These are phyloP conservation scores for Paramormyrops hopkinsi DNA, from an alignment of 2,797 vertebrate species.

Conservation along the genomic window DNA sequence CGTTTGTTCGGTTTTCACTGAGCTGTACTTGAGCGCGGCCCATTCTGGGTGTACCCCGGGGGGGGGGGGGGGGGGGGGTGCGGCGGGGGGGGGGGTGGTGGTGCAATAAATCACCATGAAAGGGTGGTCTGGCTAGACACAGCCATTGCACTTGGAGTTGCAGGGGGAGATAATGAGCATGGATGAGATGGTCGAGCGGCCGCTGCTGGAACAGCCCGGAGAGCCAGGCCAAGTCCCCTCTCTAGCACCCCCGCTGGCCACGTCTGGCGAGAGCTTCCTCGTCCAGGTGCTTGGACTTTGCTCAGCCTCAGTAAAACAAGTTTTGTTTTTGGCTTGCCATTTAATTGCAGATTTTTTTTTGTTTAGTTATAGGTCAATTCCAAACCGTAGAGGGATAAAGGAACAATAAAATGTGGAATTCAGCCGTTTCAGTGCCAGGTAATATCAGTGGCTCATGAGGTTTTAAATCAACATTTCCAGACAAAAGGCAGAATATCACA, in stretches of 20 bases:
- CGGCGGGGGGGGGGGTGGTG: constrained; percentile 21
- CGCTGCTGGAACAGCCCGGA: not conserved
- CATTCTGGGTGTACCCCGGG: not conserved
- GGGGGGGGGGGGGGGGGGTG: constrained; percentile 24
- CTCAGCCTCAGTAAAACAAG: not conserved
- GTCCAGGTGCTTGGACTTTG: not conserved
- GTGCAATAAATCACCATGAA: constrained; percentile 58
- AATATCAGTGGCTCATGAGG: not conserved
- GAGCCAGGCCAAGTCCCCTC: not conserved
- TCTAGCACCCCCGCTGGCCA: not conserved
- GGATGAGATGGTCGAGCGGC: not conserved
- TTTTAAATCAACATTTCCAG: not conserved
- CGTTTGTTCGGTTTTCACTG: not conserved
- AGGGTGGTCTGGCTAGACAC: constrained; percentile 42
- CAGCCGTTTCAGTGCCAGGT: not conserved
- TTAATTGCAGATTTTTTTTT: not conserved
- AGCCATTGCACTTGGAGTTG: not conserved
- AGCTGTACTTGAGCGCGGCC: not conserved
- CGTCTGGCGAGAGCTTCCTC: not conserved
- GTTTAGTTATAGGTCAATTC: not conserved
- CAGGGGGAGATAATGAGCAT: not conserved
- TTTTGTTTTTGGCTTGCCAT: not conserved
- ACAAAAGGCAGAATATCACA: not conserved
- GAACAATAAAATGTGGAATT: not conserved
- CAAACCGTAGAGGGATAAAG: not conserved